Conservation (phyloP, 2,888 invertebrate genomes). For the Morinoia aosen region DNA sequence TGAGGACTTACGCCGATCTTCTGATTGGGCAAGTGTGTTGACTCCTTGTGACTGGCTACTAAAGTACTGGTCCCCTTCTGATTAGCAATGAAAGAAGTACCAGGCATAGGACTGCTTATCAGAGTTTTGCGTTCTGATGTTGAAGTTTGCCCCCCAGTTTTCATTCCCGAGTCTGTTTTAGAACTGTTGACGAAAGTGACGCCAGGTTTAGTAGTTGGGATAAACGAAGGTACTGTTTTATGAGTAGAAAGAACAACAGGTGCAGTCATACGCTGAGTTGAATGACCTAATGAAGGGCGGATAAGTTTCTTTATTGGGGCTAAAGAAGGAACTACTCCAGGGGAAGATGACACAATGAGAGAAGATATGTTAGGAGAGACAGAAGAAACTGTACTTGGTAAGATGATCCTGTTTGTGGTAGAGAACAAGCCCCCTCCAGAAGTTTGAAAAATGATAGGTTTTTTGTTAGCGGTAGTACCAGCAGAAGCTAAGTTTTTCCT, state of each 20-base stretch:
- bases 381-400: constrained; percentile 41
- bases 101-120: not conserved
- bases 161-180: not conserved
- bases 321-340: constrained; percentile 15
- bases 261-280: constrained; percentile 17
- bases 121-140: not conserved
- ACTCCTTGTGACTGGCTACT: not conserved
- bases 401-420: constrained; percentile 26
- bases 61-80: not conserved
- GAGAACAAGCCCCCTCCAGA: not conserved
- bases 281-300: constrained; percentile 4
- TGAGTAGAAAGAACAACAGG: constrained; percentile 31
- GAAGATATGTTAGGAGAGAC: constrained; percentile 8
- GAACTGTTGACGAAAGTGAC: not conserved
- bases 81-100: not conserved
- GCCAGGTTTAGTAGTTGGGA: not conserved
- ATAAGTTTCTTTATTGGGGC: constrained; percentile 43
- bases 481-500: not conserved
- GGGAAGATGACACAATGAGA: not conserved
- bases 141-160: not conserved
- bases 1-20: not conserved
- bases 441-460: constrained; percentile 40
- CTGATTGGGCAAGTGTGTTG: not conserved
- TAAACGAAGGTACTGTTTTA: not conserved
- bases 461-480: not conserved